Conservation (phyloP, 2,797 vertebrate genomes). For the Neolamprologus multifasciatus region DNA sequence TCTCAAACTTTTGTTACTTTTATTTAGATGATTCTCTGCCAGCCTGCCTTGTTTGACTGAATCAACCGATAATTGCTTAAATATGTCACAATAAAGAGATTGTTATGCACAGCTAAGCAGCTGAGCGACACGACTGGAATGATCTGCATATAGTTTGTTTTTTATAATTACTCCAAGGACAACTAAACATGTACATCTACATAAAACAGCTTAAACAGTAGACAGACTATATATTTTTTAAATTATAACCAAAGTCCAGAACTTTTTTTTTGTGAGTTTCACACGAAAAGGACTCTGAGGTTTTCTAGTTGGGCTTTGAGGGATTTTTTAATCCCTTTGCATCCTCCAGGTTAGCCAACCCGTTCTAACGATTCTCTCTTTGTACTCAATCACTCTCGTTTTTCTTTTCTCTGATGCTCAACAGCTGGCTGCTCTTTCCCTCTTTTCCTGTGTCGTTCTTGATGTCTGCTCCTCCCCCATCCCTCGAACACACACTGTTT, state of each 20-base stretch:
- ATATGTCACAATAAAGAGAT: constrained; percentile 35
- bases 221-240: not conserved
- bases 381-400: constrained; percentile 47
- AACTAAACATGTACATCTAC: not conserved
- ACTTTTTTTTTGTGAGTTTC: not conserved
- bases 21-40: constrained; percentile 17
- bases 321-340: constrained; percentile 26
- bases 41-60: constrained; percentile 18
- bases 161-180: not conserved
- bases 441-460: constrained; percentile 60
- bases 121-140: not conserved
- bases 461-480: constrained; percentile 64
- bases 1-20: constrained; percentile 17
- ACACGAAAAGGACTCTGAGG: not conserved
- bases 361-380: constrained; percentile 40
- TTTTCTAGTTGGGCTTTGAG: constrained; percentile 4
- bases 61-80: constrained; percentile 49
- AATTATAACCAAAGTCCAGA: not conserved
- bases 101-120: not conserved
- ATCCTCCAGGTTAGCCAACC: constrained; percentile 33
- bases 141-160: constrained; percentile 3
- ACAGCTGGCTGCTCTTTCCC: constrained; percentile 65
- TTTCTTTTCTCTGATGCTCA: constrained; percentile 54
- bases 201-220: not conserved
- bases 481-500: constrained; percentile 62